Percentiles rank a stretch among this genome's conserved stretches.
phyloP scores from a whole-genome alignment of 2,113 vertebrate genomes.

The Marmota flaviventris region DNA sequence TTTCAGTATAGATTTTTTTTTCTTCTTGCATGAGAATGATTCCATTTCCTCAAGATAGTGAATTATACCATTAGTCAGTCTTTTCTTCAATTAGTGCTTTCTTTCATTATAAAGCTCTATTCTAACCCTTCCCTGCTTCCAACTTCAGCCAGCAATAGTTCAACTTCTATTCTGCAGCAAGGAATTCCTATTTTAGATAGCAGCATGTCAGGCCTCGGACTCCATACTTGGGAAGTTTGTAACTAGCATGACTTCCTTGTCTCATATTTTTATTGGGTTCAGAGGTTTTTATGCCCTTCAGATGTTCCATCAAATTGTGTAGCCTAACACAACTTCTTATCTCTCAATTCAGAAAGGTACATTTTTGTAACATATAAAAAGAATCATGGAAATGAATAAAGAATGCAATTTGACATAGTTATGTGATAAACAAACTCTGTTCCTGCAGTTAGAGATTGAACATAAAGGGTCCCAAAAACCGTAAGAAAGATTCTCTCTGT shows the following conservation, averaged over 20 bases:
- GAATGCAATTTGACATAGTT: neutral
- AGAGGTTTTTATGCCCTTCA: neutral
- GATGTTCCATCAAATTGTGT: slow-evolving; percentile 2
- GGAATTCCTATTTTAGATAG: neutral
- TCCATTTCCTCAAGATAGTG: neutral
- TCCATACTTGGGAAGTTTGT: neutral
- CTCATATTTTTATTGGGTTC: neutral
- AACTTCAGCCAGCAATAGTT: slow-evolving; percentile 39
- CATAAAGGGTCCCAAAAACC: slow-evolving; percentile 51
- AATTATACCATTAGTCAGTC: neutral
- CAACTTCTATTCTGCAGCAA: slow-evolving; percentile 69
- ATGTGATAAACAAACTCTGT: slow-evolving; percentile 61
- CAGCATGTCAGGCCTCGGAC: neutral
- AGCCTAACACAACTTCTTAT: neutral
- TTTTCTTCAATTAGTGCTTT: slow-evolving; percentile 37
- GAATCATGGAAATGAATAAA: neutral
- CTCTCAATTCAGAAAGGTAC: slow-evolving; percentile 22
- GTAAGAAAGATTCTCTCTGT: slow-evolving; percentile 60
- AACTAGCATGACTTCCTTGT: neutral
- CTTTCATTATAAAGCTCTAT: slow-evolving; percentile 10
- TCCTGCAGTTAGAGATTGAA: slow-evolving; percentile 41
- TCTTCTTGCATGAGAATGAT: neutral
- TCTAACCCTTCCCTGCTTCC: neutral
- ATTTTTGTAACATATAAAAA: slow-evolving; percentile 22
- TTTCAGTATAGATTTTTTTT: neutral